Base-by-base conservation (phyloP, 1,140 invertebrate genomes). In the Conus ventricosus region DNA sequence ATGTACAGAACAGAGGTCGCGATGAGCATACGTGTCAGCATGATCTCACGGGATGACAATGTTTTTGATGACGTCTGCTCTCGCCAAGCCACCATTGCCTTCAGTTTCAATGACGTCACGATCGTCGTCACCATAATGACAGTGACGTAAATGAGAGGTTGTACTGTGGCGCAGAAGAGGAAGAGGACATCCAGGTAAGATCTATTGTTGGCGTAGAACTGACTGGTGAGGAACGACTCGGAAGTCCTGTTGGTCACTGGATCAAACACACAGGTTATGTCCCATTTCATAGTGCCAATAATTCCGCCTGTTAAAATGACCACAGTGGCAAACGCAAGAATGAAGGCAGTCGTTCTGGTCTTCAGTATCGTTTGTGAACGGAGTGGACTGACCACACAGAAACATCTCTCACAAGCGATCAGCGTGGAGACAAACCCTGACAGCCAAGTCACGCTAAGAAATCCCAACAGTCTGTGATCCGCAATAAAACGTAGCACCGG, bases 361-460 rank as follows among this genome's bases (percentile, higher is more conserved):
- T 53, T 27, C n/a, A 81, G 1, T 0, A 53, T 27, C n/a, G 11
- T 81, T 5, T 53, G 78, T 53, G 78, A 20, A n/a, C 39, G 11
- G 5, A 81, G 53, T 4, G 78, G 78, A 51, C 27, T 53, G 13
- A 7, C 0, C 5, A 81, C 78, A 81, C 78, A 81, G 8, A 81
- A 81, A 54, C 78, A 81, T 53, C 78, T 27, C 39, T 81, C 78
- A 51, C n/a, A 81, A 27, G 78, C 78, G 78, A 51, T 39, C 78
- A 81, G 13, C n/a, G 5, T 81, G 11, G 78, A 53, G 15, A 81
- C 1, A 81, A 81, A 81, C 8, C 27, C 27, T 15, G 78, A 81
- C 78, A 51, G 7, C 25, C 39, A 81, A 15, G 53, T 27, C 27
- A 81, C 2, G 23, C 78, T 27, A 8, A 5, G 15, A 81, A 51